Conservation (phyloP, 37 sponge, comb jelly and placozoan genomes). For the Eunapius fragilis region DNA sequence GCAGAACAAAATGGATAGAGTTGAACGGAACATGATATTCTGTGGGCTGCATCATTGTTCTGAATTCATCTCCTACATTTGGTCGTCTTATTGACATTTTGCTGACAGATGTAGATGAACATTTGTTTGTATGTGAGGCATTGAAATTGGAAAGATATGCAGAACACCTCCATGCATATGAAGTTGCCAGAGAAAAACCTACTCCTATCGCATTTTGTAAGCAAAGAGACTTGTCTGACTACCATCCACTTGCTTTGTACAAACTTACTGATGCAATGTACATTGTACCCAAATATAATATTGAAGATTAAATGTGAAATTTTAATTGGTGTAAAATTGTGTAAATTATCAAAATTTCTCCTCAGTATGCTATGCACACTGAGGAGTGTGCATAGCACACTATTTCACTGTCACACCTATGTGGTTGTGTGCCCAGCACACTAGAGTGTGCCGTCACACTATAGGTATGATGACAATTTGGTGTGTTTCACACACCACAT, state of each 20-base stretch:
- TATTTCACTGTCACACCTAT: constrained; percentile 1
- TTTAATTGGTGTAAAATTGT: not conserved
- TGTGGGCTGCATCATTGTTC: not conserved
- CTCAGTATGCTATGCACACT: not conserved
- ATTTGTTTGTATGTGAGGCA: constrained; percentile 11
- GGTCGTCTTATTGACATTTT: constrained; percentile 2
- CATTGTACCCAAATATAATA: constrained; percentile 11
- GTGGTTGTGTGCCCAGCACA: constrained; percentile 5
- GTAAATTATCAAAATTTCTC: constrained; percentile 1
- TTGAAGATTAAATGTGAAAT: constrained; percentile 8
- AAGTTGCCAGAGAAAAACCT: constrained; percentile 12
- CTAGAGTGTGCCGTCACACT: constrained; percentile 8
- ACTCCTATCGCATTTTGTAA: constrained; percentile 3
- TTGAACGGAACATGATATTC: too few relatives aligned
- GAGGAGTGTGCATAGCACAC: constrained; percentile 13
- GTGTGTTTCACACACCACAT: constrained; percentile 10
- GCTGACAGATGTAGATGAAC: not conserved
- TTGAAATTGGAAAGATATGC: constrained; percentile 3
- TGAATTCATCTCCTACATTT: constrained; percentile 13
- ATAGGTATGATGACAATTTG: not conserved
- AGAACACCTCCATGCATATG: constrained; percentile 10
- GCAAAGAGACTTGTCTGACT: constrained; percentile 6
- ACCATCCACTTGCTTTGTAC: constrained; percentile 20
- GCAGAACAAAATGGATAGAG: too few relatives aligned
- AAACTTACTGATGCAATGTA: constrained; percentile 17